Evolutionary conservation across 1,140 invertebrate genomes (phyloP), one percentile per base, ranked within the genome.

Genomic region (Potamilus streckersoni): DNA sequence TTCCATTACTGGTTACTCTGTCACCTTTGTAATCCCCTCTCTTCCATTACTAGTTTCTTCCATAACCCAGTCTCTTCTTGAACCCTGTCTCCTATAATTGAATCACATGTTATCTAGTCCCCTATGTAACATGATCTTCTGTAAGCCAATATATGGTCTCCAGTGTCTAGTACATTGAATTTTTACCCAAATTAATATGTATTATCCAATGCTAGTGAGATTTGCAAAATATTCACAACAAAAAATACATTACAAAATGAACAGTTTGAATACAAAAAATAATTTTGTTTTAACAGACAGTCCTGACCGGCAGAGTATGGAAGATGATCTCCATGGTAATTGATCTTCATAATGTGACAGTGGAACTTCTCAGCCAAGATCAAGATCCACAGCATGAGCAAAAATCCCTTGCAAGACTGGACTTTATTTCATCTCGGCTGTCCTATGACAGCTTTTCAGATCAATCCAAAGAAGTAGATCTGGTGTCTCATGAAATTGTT

Each of bases 401-500:
- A 65, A 89, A 91, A 2, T 93, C 95, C 12, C 89, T 98, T 20
- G 95, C 96, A 2, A 95, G 94, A 79, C 93, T 98, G 70, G 96
- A 98, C 89, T 98, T 98, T 87, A 95, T 98, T 69, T 95, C 95
- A 86, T 98, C 96, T 0, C 92, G 93, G 49, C 89, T 99, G 3
- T 94, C 94, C 27, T 92, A 96, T 64, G 96, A 97, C 84, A 93
- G 93, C 2, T 94, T 94, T 84, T 97, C 95, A 78, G 95, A 98
- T 90, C 93, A 94, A 16, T 94, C 95, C 15, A 96, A 96, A 90
- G 97, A 98, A 85, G 93, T 98, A 49, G 96, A 98, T 90, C 90
- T 98, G 6, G 95, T 97, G 0, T 98, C 96, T 0, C 94, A 95
- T 87, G 96, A 98, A 89, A 98, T 98, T 86, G 88, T 96, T 1